A percentile compares a stretch with the other conserved stretches of the same genome.
phyloP scores from a whole-genome alignment of 2,888 invertebrate species.

The Eledona agricola region DNA sequence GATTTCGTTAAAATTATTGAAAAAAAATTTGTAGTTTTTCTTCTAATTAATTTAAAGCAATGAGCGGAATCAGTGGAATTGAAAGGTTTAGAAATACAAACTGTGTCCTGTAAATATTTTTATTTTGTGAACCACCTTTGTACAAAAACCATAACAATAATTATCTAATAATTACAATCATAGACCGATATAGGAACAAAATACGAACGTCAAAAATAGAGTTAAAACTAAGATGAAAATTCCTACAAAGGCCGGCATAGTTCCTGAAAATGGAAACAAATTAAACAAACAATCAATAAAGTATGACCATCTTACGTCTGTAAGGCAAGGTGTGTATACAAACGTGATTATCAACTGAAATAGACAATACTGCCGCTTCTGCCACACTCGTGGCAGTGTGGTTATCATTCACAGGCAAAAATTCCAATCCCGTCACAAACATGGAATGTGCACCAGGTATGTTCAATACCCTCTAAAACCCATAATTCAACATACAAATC shows the following conservation, averaged over 20 bases:
- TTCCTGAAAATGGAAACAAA: constrained; percentile 68
- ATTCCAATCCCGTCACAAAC: constrained; percentile 97
- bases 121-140: constrained; percentile 31
- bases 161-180: constrained; percentile 53
- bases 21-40: too few relatives aligned
- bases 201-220: constrained; percentile 79
- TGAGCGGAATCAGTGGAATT: too few relatives aligned
- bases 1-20: too few relatives aligned
- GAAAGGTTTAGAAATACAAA: too few relatives aligned
- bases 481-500: constrained; percentile 1
- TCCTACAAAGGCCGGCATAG: constrained; percentile 84
- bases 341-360: constrained; percentile 94
- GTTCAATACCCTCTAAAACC: constrained; percentile 78
- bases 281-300: constrained; percentile 9
- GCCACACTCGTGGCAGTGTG: constrained; percentile 77
- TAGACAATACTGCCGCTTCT: constrained; percentile 90
- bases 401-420: constrained; percentile 81
- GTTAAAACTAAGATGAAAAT: constrained; percentile 77
- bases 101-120: constrained; percentile 17
- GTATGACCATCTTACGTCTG: constrained; percentile 71
- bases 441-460: constrained; percentile 89
- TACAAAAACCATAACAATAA: constrained; percentile 29
- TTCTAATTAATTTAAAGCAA: too few relatives aligned
- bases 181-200: constrained; percentile 87
- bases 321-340: constrained; percentile 87